phyloP scores from a whole-genome alignment of 2,888 invertebrate species.

The Buathra laborator region DNA sequence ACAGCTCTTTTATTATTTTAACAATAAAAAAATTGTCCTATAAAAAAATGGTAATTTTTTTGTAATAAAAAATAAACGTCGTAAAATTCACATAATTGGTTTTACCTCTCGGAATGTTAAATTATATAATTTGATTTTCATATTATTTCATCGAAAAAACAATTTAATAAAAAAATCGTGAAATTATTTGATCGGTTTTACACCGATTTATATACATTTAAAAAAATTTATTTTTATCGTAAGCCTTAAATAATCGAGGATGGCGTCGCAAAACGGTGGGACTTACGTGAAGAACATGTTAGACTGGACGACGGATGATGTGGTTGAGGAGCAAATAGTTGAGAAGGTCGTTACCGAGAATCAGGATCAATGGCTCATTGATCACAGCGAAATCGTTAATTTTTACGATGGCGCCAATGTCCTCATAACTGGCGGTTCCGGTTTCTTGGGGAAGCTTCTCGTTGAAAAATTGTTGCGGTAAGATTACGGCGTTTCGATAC shows the following conservation, averaged over 20 bases:
- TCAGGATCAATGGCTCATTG: constrained; percentile 44
- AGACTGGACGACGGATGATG: constrained; percentile 63
- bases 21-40: neutral
- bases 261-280: constrained; percentile 48
- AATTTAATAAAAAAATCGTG: too few species aligned
- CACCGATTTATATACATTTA: neutral
- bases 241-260: constrained; percentile 44
- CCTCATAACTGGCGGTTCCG: constrained; percentile 83
- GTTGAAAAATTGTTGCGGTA: constrained; percentile 83
- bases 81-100: too few species aligned
- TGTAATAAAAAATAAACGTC: too few species aligned
- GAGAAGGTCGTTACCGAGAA: too few species aligned
- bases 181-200: neutral
- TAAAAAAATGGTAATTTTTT: too few species aligned
- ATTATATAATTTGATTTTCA: too few species aligned
- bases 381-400: constrained; percentile 76
- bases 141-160: too few species aligned
- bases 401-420: constrained; percentile 80
- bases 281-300: constrained; percentile 58
- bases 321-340: too few species aligned
- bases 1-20: neutral
- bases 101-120: too few species aligned
- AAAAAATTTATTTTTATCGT: constrained; percentile 5
- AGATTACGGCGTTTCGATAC: constrained; percentile 33
- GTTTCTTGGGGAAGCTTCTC: constrained; percentile 82